phyloP scores from a whole-genome alignment of 2,888 invertebrate genomes.

The Dendrolimus houi region DNA sequence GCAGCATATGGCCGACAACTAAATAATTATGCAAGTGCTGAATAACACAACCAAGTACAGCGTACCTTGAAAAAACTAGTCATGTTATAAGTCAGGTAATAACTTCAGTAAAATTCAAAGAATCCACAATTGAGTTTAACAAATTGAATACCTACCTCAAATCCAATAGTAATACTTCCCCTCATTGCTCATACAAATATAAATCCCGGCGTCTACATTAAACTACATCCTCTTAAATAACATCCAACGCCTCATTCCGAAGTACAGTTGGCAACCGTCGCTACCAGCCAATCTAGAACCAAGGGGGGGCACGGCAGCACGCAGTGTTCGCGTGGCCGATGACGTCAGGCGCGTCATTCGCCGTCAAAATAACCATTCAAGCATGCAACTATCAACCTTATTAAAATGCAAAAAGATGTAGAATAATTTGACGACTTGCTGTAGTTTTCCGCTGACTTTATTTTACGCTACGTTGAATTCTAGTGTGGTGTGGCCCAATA shows the following conservation, averaged over 20 bases:
- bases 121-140: too few relatives aligned
- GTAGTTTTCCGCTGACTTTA: slow-evolving; percentile 34
- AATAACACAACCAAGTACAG: too few relatives aligned
- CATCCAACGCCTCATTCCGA: background rate
- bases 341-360: slow-evolving; percentile 59
- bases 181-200: too few relatives aligned
- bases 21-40: too few relatives aligned
- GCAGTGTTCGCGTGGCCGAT: slow-evolving; percentile 40
- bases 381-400: slow-evolving; percentile 8
- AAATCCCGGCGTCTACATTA: too few relatives aligned
- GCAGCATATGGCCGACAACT: too few relatives aligned
- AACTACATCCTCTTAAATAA: background rate
- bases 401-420: background rate
- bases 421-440: slow-evolving; percentile 9
- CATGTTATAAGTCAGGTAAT: too few relatives aligned
- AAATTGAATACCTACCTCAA: too few relatives aligned
- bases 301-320: slow-evolving; percentile 22
- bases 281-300: background rate
- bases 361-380: slow-evolving; percentile 30
- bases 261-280: background rate
- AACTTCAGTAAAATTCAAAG: too few relatives aligned
- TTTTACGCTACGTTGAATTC: slow-evolving; percentile 23
- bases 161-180: too few relatives aligned
- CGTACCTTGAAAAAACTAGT: too few relatives aligned
- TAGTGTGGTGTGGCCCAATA: background rate